Evolutionary conservation across 92 coral and sea anemone genomes (phyloP), one percentile per base, ranked within the genome.

Genomic region (Palythoa grandiflora): DNA sequence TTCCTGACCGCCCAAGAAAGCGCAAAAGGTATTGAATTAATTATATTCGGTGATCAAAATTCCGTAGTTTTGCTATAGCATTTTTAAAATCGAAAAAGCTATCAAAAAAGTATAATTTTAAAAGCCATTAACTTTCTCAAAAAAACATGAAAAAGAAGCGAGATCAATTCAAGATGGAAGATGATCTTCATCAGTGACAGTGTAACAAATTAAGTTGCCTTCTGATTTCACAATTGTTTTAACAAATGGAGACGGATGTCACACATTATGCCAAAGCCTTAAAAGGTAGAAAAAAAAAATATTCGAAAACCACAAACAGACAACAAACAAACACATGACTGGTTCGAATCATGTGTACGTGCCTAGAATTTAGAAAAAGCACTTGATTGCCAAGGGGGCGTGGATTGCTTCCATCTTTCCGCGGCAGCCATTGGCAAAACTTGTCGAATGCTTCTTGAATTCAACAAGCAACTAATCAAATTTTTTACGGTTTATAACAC

Each of bases 331-430:
- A 47, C 86, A 66, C 75, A 66, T 81, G 76, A 40, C 66, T 66
- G 75, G 44, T 38, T 59, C 73, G 53, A 21, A 40, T 60, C 38
- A 10, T 70, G 60, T 1, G 60, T 81, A 81, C 86, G 86, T 81
- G 86, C 53, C 52, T 63, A 10, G 86, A 81, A 81, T 81, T 66
- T 66, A 19, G 40, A 51, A 66, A 44, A 21, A 39, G 2, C 6
- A 1, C 2, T 66, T 4, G 17, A 21, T 16, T 71, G 74, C 86
- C 44, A 81, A 81, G 55, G 66, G 86, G 86, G 86, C 86, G 86
- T 36, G 61, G 86, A 6, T 36, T 21, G 17, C 15, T 63, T 20
- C 55, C 75, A 71, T 81, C 60, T 81, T 40, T 65, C 44, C 54
- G 52, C 86, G 66, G 74, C 66, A 66, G 16, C 63, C 47, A 20